A percentile compares a stretch with the other conserved stretches of the same genome.
Conservation (phyloP, 2,888 invertebrate genomes). For the Dryadula phaetusa region DNA sequence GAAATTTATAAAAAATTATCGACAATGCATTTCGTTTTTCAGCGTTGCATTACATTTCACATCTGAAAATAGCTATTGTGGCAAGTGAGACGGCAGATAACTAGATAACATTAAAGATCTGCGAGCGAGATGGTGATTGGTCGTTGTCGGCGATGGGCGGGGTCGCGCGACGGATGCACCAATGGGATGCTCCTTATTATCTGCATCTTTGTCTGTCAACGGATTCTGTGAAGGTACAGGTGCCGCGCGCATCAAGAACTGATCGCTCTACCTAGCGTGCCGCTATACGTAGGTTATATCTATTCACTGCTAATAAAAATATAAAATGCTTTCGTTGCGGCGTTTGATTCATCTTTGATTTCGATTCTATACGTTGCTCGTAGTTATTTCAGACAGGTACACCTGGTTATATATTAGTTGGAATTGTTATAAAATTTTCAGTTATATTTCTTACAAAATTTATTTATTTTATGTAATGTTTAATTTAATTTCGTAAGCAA, state of each 20-base stretch:
- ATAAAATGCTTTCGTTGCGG: slow-evolving; percentile 26
- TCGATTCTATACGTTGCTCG: slow-evolving; percentile 2
- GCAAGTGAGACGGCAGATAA: slow-evolving; percentile 82
- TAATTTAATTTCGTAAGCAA: too few species aligned
- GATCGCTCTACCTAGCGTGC: slow-evolving; percentile 34
- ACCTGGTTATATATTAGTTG: too few species aligned
- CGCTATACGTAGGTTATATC: slow-evolving; percentile 19
- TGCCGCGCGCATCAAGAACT: slow-evolving; percentile 47
- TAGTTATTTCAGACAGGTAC: neutral
- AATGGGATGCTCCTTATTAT: slow-evolving; percentile 83
- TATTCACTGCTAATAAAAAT: slow-evolving; percentile 24
- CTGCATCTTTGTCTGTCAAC: slow-evolving; percentile 84
- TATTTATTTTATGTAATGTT: too few species aligned
- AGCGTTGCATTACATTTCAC: slow-evolving; percentile 46
- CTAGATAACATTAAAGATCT: slow-evolving; percentile 85
- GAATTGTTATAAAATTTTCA: too few species aligned
- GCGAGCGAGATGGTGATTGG: slow-evolving; percentile 76
- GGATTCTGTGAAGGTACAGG: slow-evolving; percentile 65
- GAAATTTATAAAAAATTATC: slow-evolving; percentile 8
- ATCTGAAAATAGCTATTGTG: slow-evolving; percentile 72
- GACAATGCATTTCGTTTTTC: slow-evolving; percentile 30
- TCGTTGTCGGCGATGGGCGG: slow-evolving; percentile 69
- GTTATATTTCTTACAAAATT: too few species aligned
- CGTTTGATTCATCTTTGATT: slow-evolving; percentile 20
- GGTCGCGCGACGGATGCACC: slow-evolving; percentile 83